Evolutionary conservation across 2,113 vertebrate species (phyloP).

Genomic region (Ochotona princeps): DNA sequence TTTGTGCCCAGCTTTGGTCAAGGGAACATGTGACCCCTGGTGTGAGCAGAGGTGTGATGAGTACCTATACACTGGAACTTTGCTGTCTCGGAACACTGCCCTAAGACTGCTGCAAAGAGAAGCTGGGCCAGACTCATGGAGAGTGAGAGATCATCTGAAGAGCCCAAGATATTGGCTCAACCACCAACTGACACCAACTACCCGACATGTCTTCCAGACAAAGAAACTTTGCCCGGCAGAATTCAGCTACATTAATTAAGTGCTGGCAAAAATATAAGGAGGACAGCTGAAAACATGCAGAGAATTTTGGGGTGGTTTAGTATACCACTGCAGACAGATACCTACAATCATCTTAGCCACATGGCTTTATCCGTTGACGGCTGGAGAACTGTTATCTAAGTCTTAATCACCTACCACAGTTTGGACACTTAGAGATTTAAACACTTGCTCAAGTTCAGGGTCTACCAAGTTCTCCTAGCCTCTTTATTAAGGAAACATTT

Average conservation of each 20-base stretch:
- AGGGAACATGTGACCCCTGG: fast-evolving
- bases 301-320: not conserved
- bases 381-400: not conserved
- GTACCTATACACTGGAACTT: fast-evolving
- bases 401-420: not conserved
- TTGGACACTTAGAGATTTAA: not conserved
- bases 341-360: not conserved
- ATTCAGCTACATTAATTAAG: not conserved
- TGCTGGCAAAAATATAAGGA: no score
- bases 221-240: not conserved
- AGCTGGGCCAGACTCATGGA: not conserved
- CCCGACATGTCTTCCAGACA: not conserved
- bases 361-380: no score
- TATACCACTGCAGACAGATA: not conserved
- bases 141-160: not conserved
- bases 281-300: not conserved
- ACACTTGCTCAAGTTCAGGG: not conserved
- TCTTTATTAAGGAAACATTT: not conserved
- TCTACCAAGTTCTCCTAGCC: not conserved
- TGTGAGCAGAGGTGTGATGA: not conserved
- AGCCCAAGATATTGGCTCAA: not conserved
- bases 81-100: fast-evolving
- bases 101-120: not conserved
- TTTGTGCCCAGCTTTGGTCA: not conserved
- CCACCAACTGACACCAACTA: no score